Evolutionary conservation across 2,888 invertebrate species (phyloP), one percentile per base, ranked within the genome.

Genomic region (Crossocerus cetratus): DNA sequence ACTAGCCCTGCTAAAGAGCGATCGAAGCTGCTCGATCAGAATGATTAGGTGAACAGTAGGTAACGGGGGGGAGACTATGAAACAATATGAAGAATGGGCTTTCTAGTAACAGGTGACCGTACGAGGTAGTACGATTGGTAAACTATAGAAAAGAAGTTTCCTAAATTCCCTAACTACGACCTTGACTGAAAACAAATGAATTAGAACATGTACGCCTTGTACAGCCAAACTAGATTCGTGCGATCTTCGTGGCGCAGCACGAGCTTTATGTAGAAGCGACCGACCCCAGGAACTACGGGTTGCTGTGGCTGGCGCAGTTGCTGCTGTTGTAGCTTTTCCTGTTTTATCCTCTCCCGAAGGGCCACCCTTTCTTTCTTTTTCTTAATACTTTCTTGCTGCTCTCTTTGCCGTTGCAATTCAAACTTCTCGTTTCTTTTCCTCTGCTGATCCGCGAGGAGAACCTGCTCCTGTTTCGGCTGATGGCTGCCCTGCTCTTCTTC

Each of bases 201-300:
- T 86, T 81, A 90, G 78, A 90, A 90, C 77, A 86, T 89, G 85
- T 90, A 89, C 78, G 90, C 90, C 83, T 90, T 90, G 78, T 87
- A 88, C 57, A 90, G 81, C 88, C 88, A 88, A 72, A 89, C 89
- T 70, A 88, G 76, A 69, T 90, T 87, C 49, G 86, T 80, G 20
- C 84, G 83, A 69, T 88, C 89, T 58, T 88, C 88, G 68, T 87
- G 89, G 69, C 85, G 85, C 57, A 90, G 82, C 63, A 90, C 88
- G 70, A 90, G 77, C 49, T 87, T 82, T 65, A 90, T 89, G 72
- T 90, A 90, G 57, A 88, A 81, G n/a, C 87, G 84, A 21, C 84
- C 77, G 16, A 78, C 68, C 45, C 73, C 80, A 3, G 83, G 84
- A 20, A 76, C 64, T 3, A 80, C 74, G n/a, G 76, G 71, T 3